Base-by-base conservation (phyloP, 2,888 invertebrate species). In the Pimpla rufipes region DNA sequence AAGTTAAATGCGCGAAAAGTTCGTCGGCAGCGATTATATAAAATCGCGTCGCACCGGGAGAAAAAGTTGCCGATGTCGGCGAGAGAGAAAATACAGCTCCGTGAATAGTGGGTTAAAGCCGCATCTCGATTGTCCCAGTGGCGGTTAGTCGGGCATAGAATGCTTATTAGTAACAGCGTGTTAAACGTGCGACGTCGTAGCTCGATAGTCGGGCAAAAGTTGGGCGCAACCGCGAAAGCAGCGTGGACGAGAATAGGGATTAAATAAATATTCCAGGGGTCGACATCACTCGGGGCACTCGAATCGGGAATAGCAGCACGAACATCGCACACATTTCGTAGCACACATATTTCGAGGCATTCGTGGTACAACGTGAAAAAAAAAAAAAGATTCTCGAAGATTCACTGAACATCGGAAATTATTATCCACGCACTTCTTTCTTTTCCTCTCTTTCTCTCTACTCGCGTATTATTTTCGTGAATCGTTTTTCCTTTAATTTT, bases 271-370 rank as follows among this genome's bases (percentile, higher is more conserved):
- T 66, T 67, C 47, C 10, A 29, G n/a, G 4, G 35, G 55, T n/a
- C 11, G 35, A 37, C 6, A 64, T 7, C 37, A 64, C 71, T 81
- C 73, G 77, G 21, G 81, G 71, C 77, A 77, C 81, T 67, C 77
- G 71, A 67, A 67, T 66, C 64, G 71, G 50, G 73, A 73, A 68
- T 78, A 59, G 40, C 11, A 35, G 50, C 64, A 57, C 66, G 55
- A 55, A 13, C 21, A n/a, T 62, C 37, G 59, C 13, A 55, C 74
- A 66, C 76, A 67, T 50, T 59, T 73, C 76, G 76, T 42, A 67
- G 71, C 71, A 79, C 79, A 67, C 5, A 35, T 71, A 52, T 52
- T 18, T 67, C 57, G 42, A 55, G 40, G 18, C 55, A 23, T 18
- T 29, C 35, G 16, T 10, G 16, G 16, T 21, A 16, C 11, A 55